Evolutionary conservation across 2,797 vertebrate genomes (phyloP).

Genomic region (Mallotus villosus): DNA sequence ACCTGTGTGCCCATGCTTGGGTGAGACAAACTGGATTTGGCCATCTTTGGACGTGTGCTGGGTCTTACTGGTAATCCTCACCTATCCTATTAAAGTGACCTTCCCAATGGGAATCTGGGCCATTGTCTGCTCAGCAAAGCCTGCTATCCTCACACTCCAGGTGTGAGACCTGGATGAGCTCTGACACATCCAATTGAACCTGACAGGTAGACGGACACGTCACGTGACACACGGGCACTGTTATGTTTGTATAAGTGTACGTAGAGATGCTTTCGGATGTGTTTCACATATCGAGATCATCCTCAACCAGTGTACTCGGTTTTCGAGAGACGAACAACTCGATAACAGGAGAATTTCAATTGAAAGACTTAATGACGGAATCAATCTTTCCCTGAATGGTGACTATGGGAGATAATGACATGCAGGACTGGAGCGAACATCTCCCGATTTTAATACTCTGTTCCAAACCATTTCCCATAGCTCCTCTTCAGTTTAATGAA

Average conservation of each 20-base stretch:
- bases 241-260: not conserved
- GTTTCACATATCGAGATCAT: too few species aligned
- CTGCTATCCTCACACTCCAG: slow-evolving; percentile 31
- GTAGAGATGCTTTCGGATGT: not conserved
- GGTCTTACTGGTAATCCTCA: slow-evolving; percentile 73
- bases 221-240: slow-evolving; percentile 19
- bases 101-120: slow-evolving; percentile 68
- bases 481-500: slow-evolving; percentile 5
- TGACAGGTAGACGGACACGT: slow-evolving; percentile 45
- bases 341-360: not conserved
- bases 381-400: not conserved
- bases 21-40: slow-evolving; percentile 76
- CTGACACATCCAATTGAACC: slow-evolving; percentile 53
- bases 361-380: not conserved
- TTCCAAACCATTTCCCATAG: not conserved
- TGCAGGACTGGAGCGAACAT: not conserved
- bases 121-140: slow-evolving; percentile 76
- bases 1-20: slow-evolving; percentile 70
- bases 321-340: not conserved
- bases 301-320: too few species aligned
- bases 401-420: not conserved
- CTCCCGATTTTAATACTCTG: not conserved
- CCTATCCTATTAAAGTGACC: slow-evolving; percentile 77
- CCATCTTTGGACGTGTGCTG: slow-evolving; percentile 58
- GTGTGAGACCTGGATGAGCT: slow-evolving; percentile 26